Base-by-base conservation (phyloP, 1,140 invertebrate species). In the Gryon sp. region DNA sequence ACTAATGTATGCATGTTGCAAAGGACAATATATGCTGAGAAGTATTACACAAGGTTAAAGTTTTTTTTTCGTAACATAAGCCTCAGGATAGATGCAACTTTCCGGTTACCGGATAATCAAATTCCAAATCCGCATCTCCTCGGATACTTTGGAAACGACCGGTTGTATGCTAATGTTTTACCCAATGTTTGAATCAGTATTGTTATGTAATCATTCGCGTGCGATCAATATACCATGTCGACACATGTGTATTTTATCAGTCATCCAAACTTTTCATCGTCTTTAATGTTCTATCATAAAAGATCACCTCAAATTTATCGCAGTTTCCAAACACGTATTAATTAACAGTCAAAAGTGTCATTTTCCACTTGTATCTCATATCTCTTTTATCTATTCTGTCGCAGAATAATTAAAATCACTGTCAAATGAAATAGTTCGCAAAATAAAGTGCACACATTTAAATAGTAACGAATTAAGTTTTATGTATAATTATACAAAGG, bases 151-250 rank as follows among this genome's bases (percentile, higher is more conserved):
- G 43, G 73, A 59, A 79, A 76, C 66, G 22, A 72, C 68, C 78
- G 78, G 73, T 82, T 82, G 73, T 84, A 84, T 83, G 83, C 81
- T 82, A 84, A 83, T 84, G 60, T 65, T 69, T 70, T 60, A 60
- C 57, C 75, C 57, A 62, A 76, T 63, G 70, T 65, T n/a, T 77
- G 62, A 79, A 80, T 79, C 66, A 62, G 62, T 32, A 73, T 72
- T 68, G 63, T 73, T 78, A 73, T 63, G 57, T 53, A 72, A 77
- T 66, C 14, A 15, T 22, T 12, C 30, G 43, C 43, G 40, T 41
- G 43, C 36, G 32, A 69, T 65, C 50, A 38, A 76, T 63, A 59
- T 22, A 62, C 48, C 53, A 28, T 55, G 40, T 62, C 60, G 55
- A 55, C 46, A 48, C 52, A 30, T 52, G 22, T 18, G 9, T 74